A percentile compares a stretch with the other conserved stretches of the same genome.
phyloP scores from a whole-genome alignment of 1,140 invertebrate genomes.

The Drusus annulatus region DNA sequence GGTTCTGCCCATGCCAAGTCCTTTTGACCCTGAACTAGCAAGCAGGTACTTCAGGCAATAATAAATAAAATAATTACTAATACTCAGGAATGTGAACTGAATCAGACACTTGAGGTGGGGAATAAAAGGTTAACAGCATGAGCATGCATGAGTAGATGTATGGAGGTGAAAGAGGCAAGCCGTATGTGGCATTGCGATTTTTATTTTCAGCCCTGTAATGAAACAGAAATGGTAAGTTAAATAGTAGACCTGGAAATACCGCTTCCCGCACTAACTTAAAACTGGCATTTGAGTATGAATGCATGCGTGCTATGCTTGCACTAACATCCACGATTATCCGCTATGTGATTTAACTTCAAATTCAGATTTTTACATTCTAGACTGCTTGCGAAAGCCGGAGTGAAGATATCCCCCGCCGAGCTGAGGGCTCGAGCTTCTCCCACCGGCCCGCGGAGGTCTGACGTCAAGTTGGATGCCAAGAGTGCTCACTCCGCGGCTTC shows the following conservation, averaged over 20 bases:
- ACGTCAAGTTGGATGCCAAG: conserved; percentile 82
- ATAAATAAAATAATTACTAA: too few relatives aligned
- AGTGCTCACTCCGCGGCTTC: conserved; percentile 74
- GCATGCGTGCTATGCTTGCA: neutral
- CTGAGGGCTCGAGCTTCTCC: conserved; percentile 86
- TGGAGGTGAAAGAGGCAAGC: too few relatives aligned
- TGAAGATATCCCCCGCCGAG: conserved; percentile 88
- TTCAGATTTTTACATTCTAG: conserved; percentile 65
- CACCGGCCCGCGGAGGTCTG: conserved; percentile 84
- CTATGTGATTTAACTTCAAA: conserved; percentile 18
- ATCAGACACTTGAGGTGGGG: too few relatives aligned
- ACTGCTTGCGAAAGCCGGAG: conserved; percentile 87
- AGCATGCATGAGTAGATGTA: too few relatives aligned
- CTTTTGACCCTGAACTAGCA: conserved; percentile 91
- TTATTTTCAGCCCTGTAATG: too few relatives aligned
- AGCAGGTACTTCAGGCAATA: conserved; percentile 68
- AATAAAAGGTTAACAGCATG: too few relatives aligned
- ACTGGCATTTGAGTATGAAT: neutral
- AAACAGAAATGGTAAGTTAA: too few relatives aligned
- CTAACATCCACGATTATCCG: too few relatives aligned
- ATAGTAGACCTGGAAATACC: too few relatives aligned
- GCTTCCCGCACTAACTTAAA: too few relatives aligned
- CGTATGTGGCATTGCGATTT: too few relatives aligned
- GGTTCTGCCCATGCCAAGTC: conserved; percentile 90
- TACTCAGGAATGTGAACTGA: too few relatives aligned